A percentile compares a stretch with the other conserved stretches of the same genome.
Evolutionary conservation across 2,113 vertebrate genomes (phyloP).

Genomic region (Oenanthe melanoleuca): DNA sequence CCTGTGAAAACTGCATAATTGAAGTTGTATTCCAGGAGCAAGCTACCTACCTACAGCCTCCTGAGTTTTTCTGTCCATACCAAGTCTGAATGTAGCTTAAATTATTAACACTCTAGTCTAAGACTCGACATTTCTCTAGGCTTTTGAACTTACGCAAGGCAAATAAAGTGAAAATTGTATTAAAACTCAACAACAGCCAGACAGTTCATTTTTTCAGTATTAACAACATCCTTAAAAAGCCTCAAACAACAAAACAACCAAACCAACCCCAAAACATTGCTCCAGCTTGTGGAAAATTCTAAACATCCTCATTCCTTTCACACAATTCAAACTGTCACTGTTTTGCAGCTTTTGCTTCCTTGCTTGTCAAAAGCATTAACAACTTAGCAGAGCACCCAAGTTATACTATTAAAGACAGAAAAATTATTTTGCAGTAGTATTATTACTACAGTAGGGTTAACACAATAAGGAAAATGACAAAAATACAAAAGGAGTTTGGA

Average conservation of each 20-base stretch:
- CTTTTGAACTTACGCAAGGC: not conserved
- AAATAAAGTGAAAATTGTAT: not conserved
- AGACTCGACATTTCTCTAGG: not conserved
- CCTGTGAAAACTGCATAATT: not conserved
- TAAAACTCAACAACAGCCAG: not conserved
- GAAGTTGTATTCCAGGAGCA: not conserved
- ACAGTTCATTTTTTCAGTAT: not conserved
- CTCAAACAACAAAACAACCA: not conserved
- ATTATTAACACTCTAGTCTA: not conserved
- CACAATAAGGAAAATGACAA: not conserved
- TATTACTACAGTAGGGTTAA: constrained; percentile 50
- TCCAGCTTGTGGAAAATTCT: not conserved
- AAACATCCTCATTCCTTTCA: constrained; percentile 9
- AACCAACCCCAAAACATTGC: not conserved
- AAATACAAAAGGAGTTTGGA: not conserved
- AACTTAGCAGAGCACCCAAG: constrained; percentile 7
- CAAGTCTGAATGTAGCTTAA: not conserved
- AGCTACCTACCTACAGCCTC: not conserved
- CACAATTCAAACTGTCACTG: not conserved
- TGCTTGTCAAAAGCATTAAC: constrained; percentile 12
- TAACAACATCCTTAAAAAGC: not conserved
- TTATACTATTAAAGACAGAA: not conserved
- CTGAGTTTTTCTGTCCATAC: not conserved
- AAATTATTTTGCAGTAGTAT: constrained; percentile 28
- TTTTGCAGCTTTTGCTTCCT: constrained; percentile 16